Base-by-base conservation (phyloP, 2,797 vertebrate species). In the Bradypodion ventrale region DNA sequence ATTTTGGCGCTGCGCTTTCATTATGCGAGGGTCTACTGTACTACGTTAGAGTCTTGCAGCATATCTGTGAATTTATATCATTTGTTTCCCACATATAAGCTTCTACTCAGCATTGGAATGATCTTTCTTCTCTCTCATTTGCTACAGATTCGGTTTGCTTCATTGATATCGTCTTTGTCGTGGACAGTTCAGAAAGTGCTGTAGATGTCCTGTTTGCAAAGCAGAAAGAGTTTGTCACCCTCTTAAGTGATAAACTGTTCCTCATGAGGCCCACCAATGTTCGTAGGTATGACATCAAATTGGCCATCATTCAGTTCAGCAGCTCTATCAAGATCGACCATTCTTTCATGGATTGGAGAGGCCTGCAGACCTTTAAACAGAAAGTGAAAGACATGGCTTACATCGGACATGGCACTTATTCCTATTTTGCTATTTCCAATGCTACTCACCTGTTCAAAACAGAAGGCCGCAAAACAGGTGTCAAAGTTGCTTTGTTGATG, bases 181-280 rank as follows among this genome's bases (percentile, higher is more conserved):
- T 98, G 94, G 98, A 99, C 96, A 98, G 98, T 92, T 99, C 98
- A 0, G 98, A 98, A 92, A 98, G 97, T 27, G 96, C 97, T 23
- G 97, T 96, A 90, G 92, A 91, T 23, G 12, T 75, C 56, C 91
- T 97, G 75, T 98, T 98, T 85, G 93, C 96, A 83, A 93, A 93
- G 89, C 96, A 98, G 95, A 98, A 98, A 94, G 79, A 91, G 35
- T 98, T 98, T 49, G 96, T 97, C 90, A 76, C 91, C 84, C 91
- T 90, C 40, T 92, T 98, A 90, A 97, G 96, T 90, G 95, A 95
- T 5, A 94, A 87, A 13, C 84, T 98, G 86, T 94, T 96, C 65
- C 92, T 93, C 77, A 88, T 97, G 91, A 95, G 95, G 85, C 90
- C 96, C 0, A 79, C 78, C 5, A 85, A 23, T 8, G 94, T 92